Evolutionary conservation across 2,113 vertebrate genomes (phyloP), one percentile per base, ranked within the genome.

Genomic region (Okapia johnstoni): DNA sequence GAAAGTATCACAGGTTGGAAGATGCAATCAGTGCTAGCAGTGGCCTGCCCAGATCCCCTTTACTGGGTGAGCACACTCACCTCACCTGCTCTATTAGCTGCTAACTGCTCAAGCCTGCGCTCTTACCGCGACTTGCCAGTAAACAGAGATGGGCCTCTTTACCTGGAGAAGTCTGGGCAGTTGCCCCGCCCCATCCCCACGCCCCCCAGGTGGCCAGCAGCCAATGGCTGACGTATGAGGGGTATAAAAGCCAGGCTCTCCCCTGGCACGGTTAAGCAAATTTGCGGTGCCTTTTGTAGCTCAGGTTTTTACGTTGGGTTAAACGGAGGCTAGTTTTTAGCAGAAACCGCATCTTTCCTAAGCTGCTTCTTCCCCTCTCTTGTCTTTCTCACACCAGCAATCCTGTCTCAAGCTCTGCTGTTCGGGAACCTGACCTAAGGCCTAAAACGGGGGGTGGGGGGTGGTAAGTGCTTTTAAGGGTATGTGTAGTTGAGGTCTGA

Each of bases 101-200:
- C 85, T 94, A 54, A 93, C n/a, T 15, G 7, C 88, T 73, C 57
- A 88, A 83, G 92, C 70, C 33, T 90, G 13, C 40, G 28, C 3
- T 57, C n/a, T 60, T 83, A 85, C 25, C 17, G 12, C 26, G 6
- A 36, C 63, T 23, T 36, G n/a, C n/a, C n/a, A 2, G 17, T 70
- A 70, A 36, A n/a, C 4, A 26, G 17, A 23, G 30, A 9, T 14
- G 12, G 66, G 25, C 30, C 85, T 52, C n/a, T 92, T 93, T n/a
- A 81, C 52, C 88, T 85, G 54, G 33, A 94, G 52, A 88, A 84
- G 33, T 33, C 70, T 48, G 21, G 36, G 40, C 77, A 55, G 6
- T 83, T 70, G n/a, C 3, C 30, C 55, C 23, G 9, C 60, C 28
- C 5, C 21, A 57, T 13, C 9, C 36, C 9, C 33, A 70, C 7